phyloP scores from a whole-genome alignment of 2,888 invertebrate species.

The Epsilonema sp. region DNA sequence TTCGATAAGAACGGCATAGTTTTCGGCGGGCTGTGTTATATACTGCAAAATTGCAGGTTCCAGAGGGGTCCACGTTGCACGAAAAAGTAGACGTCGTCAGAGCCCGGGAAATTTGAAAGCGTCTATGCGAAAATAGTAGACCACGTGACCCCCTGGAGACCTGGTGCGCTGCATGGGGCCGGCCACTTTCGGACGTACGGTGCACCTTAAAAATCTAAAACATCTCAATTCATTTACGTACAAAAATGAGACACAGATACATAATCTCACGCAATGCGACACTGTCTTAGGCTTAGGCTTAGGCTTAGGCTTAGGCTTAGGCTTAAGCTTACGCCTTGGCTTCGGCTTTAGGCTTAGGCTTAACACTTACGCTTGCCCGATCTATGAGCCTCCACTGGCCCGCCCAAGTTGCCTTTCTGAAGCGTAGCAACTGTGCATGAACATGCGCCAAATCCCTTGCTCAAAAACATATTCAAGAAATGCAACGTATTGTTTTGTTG shows the following conservation, averaged over 20 bases:
- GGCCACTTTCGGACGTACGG: slow-evolving; percentile 18
- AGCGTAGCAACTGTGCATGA: slow-evolving; percentile 25
- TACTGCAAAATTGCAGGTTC: slow-evolving; percentile 16
- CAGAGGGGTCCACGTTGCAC: slow-evolving; percentile 24
- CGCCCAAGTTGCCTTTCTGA: slow-evolving; percentile 20
- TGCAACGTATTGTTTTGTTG: too few relatives aligned
- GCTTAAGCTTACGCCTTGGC: too few relatives aligned
- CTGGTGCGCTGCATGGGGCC: slow-evolving; percentile 15
- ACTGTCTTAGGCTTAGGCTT: too few relatives aligned
- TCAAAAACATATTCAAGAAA: too few relatives aligned
- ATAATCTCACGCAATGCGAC: not conserved
- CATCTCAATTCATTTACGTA: slow-evolving; percentile 3
- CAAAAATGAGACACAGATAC: not conserved
- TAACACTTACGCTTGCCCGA: slow-evolving; percentile 15
- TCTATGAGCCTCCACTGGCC: slow-evolving; percentile 20
- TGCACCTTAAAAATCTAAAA: slow-evolving; percentile 16
- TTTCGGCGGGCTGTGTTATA: too few relatives aligned
- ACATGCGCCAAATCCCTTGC: slow-evolving; percentile 13
- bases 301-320: too few relatives aligned
- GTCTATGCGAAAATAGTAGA: slow-evolving; percentile 11
- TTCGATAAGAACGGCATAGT: too few relatives aligned
- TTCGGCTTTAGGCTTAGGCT: too few relatives aligned
- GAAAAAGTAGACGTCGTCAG: slow-evolving; percentile 26
- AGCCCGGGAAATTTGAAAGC: slow-evolving; percentile 23
- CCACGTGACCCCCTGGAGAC: slow-evolving; percentile 14